Conservation (phyloP, 2,113 vertebrate genomes). For the Solea solea region DNA sequence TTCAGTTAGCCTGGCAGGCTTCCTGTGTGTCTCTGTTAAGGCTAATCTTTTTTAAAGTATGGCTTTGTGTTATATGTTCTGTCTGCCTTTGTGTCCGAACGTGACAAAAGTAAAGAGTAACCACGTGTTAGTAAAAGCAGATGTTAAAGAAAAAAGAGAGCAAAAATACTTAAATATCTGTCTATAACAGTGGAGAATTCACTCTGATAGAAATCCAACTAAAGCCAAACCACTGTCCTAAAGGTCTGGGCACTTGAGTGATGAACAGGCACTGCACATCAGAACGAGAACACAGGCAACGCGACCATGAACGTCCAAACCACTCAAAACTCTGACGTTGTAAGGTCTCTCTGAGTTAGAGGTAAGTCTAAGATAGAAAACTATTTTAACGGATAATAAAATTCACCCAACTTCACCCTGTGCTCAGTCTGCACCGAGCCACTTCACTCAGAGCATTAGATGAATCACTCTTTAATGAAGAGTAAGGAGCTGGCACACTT, state of each 20-base stretch:
- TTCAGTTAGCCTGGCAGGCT: slow-evolving; percentile 34
- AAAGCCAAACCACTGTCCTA: slow-evolving; percentile 49
- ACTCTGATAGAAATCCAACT: slow-evolving; percentile 40
- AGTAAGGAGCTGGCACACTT: neutral
- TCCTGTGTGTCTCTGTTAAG: slow-evolving; percentile 53
- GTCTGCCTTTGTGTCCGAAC: slow-evolving; percentile 11
- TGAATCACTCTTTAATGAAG: neutral
- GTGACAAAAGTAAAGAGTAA: slow-evolving; percentile 17
- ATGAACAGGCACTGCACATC: slow-evolving; percentile 69
- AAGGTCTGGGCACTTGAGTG: slow-evolving; percentile 73
- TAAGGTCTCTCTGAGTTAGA: slow-evolving; percentile 4
- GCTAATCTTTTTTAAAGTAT: slow-evolving; percentile 50
- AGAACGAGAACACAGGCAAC: slow-evolving; percentile 38
- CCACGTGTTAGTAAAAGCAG: slow-evolving; percentile 47
- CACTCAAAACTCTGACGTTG: neutral
- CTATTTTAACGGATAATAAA: slow-evolving; percentile 10
- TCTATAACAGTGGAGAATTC: slow-evolving; percentile 25
- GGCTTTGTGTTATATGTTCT: slow-evolving; percentile 50
- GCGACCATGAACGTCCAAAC: slow-evolving; percentile 26
- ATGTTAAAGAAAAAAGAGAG: slow-evolving; percentile 1
- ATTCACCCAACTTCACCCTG: neutral
- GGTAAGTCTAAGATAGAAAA: neutral
- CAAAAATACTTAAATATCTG: slow-evolving; percentile 18
- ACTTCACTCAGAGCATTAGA: neutral
- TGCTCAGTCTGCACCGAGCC: slow-evolving; percentile 15